These are phyloP conservation scores for Brachyopa scutellaris DNA, from an alignment of 2,888 invertebrate genomes.

Conservation along the genomic window DNA sequence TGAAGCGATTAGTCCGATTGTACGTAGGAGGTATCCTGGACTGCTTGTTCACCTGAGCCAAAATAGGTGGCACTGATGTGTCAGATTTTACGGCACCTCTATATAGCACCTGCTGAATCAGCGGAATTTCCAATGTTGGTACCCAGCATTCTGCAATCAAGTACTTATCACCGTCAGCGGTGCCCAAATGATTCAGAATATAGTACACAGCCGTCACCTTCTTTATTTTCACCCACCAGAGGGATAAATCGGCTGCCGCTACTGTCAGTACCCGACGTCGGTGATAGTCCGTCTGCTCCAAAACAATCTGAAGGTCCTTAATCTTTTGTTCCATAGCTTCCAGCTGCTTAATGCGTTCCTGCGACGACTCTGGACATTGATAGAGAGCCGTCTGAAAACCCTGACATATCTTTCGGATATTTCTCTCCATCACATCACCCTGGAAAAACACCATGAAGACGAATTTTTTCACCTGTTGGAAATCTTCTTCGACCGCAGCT, in stretches of 20 bases:
- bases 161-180: slow-evolving; percentile 92
- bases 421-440: slow-evolving; percentile 89
- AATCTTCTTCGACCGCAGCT: slow-evolving; percentile 92
- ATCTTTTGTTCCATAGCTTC: slow-evolving; percentile 88
- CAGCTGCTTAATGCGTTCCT: slow-evolving; percentile 88
- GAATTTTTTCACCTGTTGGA: slow-evolving; percentile 91
- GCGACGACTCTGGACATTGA: slow-evolving; percentile 90
- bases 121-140: slow-evolving; percentile 86
- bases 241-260: slow-evolving; percentile 75
- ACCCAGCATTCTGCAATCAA: slow-evolving; percentile 95
- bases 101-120: slow-evolving; percentile 88
- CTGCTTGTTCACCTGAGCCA: slow-evolving; percentile 85
- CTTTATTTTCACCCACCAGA: slow-evolving; percentile 90
- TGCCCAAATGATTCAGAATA: slow-evolving; percentile 93
- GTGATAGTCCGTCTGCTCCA: slow-evolving; percentile 89
- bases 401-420: slow-evolving; percentile 91
- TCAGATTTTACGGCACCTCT: slow-evolving; percentile 91
- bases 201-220: slow-evolving; percentile 95
- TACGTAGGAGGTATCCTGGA: slow-evolving; percentile 92
- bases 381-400: slow-evolving; percentile 92
- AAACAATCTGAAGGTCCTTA: slow-evolving; percentile 87
- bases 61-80: slow-evolving; percentile 93
- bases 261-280: slow-evolving; percentile 86
- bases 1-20: slow-evolving; percentile 95
- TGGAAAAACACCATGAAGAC: slow-evolving; percentile 91